A percentile compares a stretch with the other conserved stretches of the same genome.
Evolutionary conservation across 2,797 vertebrate genomes (phyloP).

Genomic region (Protosalanx chinensis): DNA sequence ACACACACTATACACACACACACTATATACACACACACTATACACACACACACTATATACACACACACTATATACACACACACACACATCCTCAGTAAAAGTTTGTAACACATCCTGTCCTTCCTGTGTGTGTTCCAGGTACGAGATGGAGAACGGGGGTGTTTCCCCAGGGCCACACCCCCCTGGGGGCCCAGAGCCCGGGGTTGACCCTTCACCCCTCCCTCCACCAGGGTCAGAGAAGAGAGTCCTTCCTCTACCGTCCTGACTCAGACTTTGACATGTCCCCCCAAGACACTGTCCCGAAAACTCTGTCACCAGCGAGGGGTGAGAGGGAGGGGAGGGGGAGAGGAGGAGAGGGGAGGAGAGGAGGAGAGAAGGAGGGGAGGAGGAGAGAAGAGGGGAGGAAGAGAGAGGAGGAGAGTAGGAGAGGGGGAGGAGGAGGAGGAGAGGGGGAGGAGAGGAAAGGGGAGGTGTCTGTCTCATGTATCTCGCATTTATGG

Average conservation of each 20-base stretch:
- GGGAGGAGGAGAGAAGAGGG: no score
- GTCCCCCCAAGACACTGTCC: slow-evolving; percentile 82
- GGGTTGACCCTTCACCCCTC: slow-evolving; percentile 79
- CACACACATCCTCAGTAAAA: neutral
- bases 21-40: no score
- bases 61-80: neutral
- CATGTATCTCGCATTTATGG: neutral
- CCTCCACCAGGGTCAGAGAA: slow-evolving; percentile 76
- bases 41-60: no score
- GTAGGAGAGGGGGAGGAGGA: neutral
- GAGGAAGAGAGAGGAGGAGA: no score
- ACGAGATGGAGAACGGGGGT: slow-evolving; percentile 79
- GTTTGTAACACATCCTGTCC: neutral
- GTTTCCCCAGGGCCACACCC: slow-evolving; percentile 78
- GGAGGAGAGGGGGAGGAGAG: neutral
- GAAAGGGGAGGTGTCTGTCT: neutral
- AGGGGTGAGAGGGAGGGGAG: slow-evolving; percentile 60
- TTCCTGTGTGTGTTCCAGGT: slow-evolving; percentile 42
- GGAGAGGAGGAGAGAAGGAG: neutral
- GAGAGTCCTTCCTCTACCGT: slow-evolving; percentile 88
- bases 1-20: no score
- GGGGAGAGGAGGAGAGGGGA: neutral
- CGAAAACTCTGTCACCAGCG: slow-evolving; percentile 69
- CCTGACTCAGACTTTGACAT: slow-evolving; percentile 88
- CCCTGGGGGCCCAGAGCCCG: slow-evolving; percentile 82